Conservation (phyloP, 1,140 invertebrate species). For the Aphaenogaster ashmeadi region DNA sequence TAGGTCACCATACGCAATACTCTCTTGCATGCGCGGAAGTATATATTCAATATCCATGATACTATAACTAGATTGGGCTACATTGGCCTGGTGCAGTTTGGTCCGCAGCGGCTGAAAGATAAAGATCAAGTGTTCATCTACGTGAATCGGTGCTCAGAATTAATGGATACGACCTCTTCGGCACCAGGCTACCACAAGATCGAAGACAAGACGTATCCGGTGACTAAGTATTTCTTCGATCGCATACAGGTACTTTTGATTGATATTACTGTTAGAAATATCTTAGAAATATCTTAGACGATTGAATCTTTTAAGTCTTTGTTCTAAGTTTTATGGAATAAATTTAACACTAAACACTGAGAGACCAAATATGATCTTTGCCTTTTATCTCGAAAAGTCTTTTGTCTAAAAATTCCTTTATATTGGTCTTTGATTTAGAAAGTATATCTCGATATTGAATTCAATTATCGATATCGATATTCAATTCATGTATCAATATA, state of each 20-base stretch:
- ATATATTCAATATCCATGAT: conserved; percentile 90
- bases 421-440: neutral
- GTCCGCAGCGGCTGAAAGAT: conserved; percentile 89
- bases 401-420: neutral
- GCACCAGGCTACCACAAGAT: conserved; percentile 90
- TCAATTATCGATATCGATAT: too few species aligned
- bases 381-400: neutral
- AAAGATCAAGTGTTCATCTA: conserved; percentile 92
- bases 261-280: neutral
- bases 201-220: conserved; percentile 88
- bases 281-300: neutral
- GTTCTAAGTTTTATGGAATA: neutral
- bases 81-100: conserved; percentile 92
- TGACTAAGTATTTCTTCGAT: conserved; percentile 88
- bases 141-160: conserved; percentile 89
- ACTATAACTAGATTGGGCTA: conserved; percentile 88
- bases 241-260: conserved; percentile 82
- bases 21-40: conserved; percentile 89
- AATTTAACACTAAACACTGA: neutral
- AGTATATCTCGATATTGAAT: neutral
- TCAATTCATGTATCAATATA: neutral
- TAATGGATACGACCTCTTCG: conserved; percentile 91
- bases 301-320: neutral
- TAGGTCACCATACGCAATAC: conserved; percentile 80
- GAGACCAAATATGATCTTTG: neutral